Evolutionary conservation across 2,888 invertebrate species (phyloP).

Genomic region (Acrobasis repandana): DNA sequence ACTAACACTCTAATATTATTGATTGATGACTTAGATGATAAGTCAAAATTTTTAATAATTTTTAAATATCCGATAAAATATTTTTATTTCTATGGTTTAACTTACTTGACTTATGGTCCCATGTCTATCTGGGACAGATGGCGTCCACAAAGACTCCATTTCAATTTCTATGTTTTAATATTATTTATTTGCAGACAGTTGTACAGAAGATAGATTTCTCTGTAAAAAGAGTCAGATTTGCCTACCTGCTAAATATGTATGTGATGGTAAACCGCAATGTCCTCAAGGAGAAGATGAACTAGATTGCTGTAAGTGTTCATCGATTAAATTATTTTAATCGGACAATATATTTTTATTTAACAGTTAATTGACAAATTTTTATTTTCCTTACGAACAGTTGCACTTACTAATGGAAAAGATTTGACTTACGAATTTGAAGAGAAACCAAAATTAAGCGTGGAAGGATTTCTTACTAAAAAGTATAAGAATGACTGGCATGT

Average conservation of each 20-base stretch:
- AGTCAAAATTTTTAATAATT: too few species aligned
- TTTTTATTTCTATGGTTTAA: too few species aligned
- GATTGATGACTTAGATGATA: too few species aligned
- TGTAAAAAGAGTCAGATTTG: conserved; percentile 86
- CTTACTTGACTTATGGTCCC: too few species aligned
- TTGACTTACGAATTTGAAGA: conserved; percentile 84
- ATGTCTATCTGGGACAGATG: too few species aligned
- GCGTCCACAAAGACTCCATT: too few species aligned
- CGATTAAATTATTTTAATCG: neutral
- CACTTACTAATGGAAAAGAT: conserved; percentile 85
- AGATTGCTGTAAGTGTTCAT: conserved; percentile 86
- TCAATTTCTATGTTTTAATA: neutral
- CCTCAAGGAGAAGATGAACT: conserved; percentile 88
- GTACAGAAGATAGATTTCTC: conserved; percentile 82
- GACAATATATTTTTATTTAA: neutral
- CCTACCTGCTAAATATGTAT: conserved; percentile 82
- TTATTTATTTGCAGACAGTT: conserved; percentile 73
- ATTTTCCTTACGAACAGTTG: conserved; percentile 68
- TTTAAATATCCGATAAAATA: too few species aligned
- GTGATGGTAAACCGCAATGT: conserved; percentile 87
- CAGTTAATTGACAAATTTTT: neutral
- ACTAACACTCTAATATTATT: too few species aligned
- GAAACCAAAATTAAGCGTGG: conserved; percentile 81
- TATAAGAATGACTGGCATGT: conserved; percentile 85
- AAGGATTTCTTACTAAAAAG: conserved; percentile 86